Conservation (phyloP, 2,888 invertebrate species). For the Falcaria lacertinaria region DNA sequence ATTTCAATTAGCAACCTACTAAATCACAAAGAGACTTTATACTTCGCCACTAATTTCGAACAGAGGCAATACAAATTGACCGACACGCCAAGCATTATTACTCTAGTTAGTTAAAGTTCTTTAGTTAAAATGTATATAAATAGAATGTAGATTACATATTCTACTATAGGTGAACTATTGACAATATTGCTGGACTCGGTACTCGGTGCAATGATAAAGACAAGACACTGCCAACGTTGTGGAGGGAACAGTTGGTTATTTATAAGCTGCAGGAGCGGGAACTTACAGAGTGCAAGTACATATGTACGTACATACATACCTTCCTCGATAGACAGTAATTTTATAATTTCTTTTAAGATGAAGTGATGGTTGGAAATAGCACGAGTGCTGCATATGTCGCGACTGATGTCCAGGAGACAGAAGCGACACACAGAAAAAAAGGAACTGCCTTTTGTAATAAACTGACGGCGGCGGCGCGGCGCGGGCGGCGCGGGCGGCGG, state of each 20-base stretch:
- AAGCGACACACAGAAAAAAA: slow-evolving; percentile 63
- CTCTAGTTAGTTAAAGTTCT: neutral
- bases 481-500: slow-evolving; percentile 16
- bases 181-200: neutral
- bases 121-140: too few relatives aligned
- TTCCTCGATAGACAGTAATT: slow-evolving; percentile 13
- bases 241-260: neutral
- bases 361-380: slow-evolving; percentile 55
- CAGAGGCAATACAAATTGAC: neutral
- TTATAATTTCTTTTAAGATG: slow-evolving; percentile 18
- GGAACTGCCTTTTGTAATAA: slow-evolving; percentile 43
- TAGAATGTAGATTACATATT: neutral
- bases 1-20: too few relatives aligned
- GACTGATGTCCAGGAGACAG: slow-evolving; percentile 66
- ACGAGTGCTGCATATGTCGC: slow-evolving; percentile 37
- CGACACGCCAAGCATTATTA: neutral
- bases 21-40: too few relatives aligned
- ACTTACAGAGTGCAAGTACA: slow-evolving; percentile 12
- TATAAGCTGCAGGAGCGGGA: neutral
- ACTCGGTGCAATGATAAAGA: neutral
- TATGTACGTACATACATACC: too few relatives aligned
- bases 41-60: too few relatives aligned
- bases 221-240: neutral
- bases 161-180: neutral
- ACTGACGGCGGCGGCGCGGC: slow-evolving; percentile 29